Conservation (phyloP, 2,888 invertebrate species). For the Trichopoda pennipes region DNA sequence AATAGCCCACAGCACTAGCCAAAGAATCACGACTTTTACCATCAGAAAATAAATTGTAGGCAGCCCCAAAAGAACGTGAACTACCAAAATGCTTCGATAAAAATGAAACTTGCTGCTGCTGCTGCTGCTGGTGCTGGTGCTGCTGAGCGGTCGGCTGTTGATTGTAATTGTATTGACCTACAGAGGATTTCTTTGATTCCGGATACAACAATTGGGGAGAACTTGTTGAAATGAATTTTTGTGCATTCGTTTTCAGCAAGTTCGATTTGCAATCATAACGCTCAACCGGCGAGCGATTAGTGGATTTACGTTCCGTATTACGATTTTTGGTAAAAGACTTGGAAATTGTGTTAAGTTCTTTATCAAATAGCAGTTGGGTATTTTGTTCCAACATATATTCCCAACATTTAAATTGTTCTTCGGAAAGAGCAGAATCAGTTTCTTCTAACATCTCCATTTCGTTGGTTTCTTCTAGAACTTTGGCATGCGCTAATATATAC, state of each 20-base stretch:
- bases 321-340: conserved; percentile 83
- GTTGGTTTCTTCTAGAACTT: conserved; percentile 83
- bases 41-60: conserved; percentile 74
- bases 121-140: conserved; percentile 71
- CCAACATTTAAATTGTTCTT: conserved; percentile 96
- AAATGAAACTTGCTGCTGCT: conserved; percentile 81
- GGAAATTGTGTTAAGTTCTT: conserved; percentile 90
- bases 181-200: conserved; percentile 72
- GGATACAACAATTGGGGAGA: conserved; percentile 84
- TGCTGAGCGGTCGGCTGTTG: conserved; percentile 57
- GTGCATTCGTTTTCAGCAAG: conserved; percentile 75
- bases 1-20: conserved; percentile 78
- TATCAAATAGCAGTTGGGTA: conserved; percentile 92
- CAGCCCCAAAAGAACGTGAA: conserved; percentile 85
- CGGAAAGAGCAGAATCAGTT: conserved; percentile 85
- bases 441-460: conserved; percentile 82
- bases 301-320: conserved; percentile 64
- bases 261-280: conserved; percentile 75
- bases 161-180: conserved; percentile 25
- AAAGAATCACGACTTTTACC: conserved; percentile 72
- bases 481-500: conserved; percentile 78
- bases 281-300: conserved; percentile 67
- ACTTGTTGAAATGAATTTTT: conserved; percentile 85
- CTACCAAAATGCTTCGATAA: conserved; percentile 90
- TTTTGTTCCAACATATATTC: conserved; percentile 96